Conservation (phyloP, 2,113 vertebrate species). For the Platichthys flesus region DNA sequence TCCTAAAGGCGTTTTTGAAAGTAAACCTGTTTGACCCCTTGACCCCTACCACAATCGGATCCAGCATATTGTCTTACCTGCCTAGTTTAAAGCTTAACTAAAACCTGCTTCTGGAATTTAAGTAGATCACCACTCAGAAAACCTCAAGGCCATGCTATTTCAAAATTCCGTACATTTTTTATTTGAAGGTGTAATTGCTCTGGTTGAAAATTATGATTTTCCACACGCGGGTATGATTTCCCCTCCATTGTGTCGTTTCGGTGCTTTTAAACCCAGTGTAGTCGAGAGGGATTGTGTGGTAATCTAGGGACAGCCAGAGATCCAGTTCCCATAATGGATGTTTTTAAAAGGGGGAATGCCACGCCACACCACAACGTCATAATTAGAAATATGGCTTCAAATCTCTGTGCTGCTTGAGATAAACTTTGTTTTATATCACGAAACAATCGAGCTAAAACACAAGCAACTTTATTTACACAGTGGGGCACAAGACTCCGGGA, state of each 20-base stretch:
- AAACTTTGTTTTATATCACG: constrained; percentile 24
- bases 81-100: neutral
- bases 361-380: constrained; percentile 58
- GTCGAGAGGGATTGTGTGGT: constrained; percentile 48
- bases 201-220: constrained; percentile 43
- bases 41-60: neutral
- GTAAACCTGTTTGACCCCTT: constrained; percentile 10
- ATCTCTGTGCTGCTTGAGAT: constrained; percentile 18
- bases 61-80: neutral
- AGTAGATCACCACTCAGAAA: neutral
- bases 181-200: constrained; percentile 5
- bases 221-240: constrained; percentile 39
- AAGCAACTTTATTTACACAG: neutral
- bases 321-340: constrained; percentile 60
- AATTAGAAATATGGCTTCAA: constrained; percentile 53
- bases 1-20: constrained; percentile 15
- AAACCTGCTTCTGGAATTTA: neutral
- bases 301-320: constrained; percentile 40
- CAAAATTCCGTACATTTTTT: constrained; percentile 46
- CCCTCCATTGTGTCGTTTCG: constrained; percentile 34
- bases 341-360: constrained; percentile 57
- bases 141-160: neutral
- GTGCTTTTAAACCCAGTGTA: constrained; percentile 55
- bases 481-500: neutral
- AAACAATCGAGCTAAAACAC: constrained; percentile 11